Evolutionary conservation across 2,113 vertebrate genomes (phyloP), one percentile per base, ranked within the genome.

Genomic region (Isichthys henryi): DNA sequence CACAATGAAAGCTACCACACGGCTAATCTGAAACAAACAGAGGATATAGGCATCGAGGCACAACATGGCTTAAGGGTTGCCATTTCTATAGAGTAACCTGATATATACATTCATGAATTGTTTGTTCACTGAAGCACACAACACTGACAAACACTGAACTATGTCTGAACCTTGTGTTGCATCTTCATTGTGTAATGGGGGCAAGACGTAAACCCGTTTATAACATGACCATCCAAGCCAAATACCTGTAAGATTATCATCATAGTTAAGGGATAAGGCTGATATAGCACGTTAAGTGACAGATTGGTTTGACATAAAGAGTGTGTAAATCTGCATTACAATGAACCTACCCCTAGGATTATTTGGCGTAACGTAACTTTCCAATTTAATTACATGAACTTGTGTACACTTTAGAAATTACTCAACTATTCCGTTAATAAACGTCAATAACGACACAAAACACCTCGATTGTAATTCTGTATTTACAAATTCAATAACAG

Each of bases 401-500:
- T 19, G 15, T 6, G 0, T 48, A 84, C 21, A 46, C 8, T 45
- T 48, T 10, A 23, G 82, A 83, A 83, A 11, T 45, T 43, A 83
- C 70, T 53, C 5, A 27, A 86, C 11, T 48, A n/a, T n/a, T n/a
- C 46, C 21, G 11, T 35, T n/a, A 31, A 52, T 45, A 87, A 62
- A 10, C 49, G 31, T 5, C 10, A 89, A 90, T 53, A 39, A 87
- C 52, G 50, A 77, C 50, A 74, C 85, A 43, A 84, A 66, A 86
- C 45, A 86, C 62, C n/a, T 21, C 3, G 27, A 52, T 39, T 89
- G 62, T 90, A 90, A 87, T 77, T 90, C 43, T 90, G 70, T 87
- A 90, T 90, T 87, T 90, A 87, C 85, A 90, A 70, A 90, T 77
- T 70, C 35, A 87, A 87, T 35, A 87, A 52, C 58, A 58, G 56